Evolutionary conservation across 1,140 invertebrate genomes (phyloP).

Genomic region (Amphibalanus amphitrite): DNA sequence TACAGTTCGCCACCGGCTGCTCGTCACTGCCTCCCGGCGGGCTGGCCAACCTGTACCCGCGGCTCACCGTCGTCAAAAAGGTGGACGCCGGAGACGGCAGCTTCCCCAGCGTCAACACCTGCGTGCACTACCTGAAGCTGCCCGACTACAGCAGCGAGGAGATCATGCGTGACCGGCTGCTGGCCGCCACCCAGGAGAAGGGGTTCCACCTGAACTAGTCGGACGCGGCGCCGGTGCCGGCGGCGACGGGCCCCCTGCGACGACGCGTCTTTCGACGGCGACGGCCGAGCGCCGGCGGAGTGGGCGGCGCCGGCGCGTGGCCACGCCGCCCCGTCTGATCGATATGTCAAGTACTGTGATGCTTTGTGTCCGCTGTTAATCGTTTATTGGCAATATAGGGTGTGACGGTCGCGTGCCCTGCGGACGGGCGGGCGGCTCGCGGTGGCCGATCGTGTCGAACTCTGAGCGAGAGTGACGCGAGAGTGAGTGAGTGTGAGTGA

Average conservation of each 20-base stretch:
- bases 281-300: too few species aligned
- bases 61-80: constrained; percentile 85
- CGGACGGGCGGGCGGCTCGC: too few species aligned
- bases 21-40: constrained; percentile 92
- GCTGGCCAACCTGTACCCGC: constrained; percentile 86
- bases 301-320: background rate
- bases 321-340: constrained; percentile 9
- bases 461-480: too few species aligned
- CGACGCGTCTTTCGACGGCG: too few species aligned
- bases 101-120: constrained; percentile 98
- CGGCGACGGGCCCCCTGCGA: too few species aligned
- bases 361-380: constrained; percentile 5
- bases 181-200: constrained; percentile 91
- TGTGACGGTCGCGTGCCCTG: background rate
- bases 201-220: constrained; percentile 93
- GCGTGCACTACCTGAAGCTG: constrained; percentile 97
- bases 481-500: too few species aligned
- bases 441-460: too few species aligned
- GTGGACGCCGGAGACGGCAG: constrained; percentile 87
- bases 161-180: constrained; percentile 74
- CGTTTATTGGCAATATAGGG: constrained; percentile 15
- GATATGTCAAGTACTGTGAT: constrained; percentile 2
- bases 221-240: too few species aligned
- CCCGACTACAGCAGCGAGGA: constrained; percentile 96
- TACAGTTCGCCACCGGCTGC: constrained; percentile 97